Evolutionary conservation across 2,797 vertebrate species (phyloP), one percentile per base, ranked within the genome.

Genomic region (Euthynnus affinis): DNA sequence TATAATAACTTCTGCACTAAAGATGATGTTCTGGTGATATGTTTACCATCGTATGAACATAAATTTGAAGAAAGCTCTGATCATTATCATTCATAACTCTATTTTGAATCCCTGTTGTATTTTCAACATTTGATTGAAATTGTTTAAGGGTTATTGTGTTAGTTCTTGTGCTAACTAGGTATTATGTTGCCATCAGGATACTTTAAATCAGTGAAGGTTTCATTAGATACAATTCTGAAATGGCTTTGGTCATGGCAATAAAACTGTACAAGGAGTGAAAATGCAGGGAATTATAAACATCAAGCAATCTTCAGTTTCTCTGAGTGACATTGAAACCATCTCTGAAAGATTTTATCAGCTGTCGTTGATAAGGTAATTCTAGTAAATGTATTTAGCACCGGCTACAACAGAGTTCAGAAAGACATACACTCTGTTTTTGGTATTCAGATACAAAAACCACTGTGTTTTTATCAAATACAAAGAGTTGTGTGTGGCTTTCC

Each of bases 281-380:
- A 13, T 9, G 37, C 46, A 15, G 52, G 42, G 14, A 61, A 75
- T 61, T 66, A 70, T 56, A 73, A 81, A 56, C 73, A 71, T 60
- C 13, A n/a, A 13, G 40, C 9, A 0, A 52, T 59, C 52, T 42
- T 61, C 5, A 12, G 13, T 71, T 76, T 64, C 53, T 18, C 23
- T 48, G 27, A 53, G 66, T 57, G 68, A 59, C 48, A 61, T 44
- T 44, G 32, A 81, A 78, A 64, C n/a, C 57, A 55, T 56, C 62
- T 29, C 63, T 69, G 40, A 65, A 64, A 69, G 13, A 76, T 42
- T 81, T 78, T 44, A 75, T 85, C 83, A 78, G 71, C 57, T 78
- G 56, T 46, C 40, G 25, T 67, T 62, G 66, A 78, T 78, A 67
- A 74, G 67, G 27, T 58, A 29, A 72, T 55, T 71, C 9, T 56